Evolutionary conservation across 2,113 vertebrate species (phyloP), one percentile per base, ranked within the genome.

Genomic region (Rhizomys pruinosus): DNA sequence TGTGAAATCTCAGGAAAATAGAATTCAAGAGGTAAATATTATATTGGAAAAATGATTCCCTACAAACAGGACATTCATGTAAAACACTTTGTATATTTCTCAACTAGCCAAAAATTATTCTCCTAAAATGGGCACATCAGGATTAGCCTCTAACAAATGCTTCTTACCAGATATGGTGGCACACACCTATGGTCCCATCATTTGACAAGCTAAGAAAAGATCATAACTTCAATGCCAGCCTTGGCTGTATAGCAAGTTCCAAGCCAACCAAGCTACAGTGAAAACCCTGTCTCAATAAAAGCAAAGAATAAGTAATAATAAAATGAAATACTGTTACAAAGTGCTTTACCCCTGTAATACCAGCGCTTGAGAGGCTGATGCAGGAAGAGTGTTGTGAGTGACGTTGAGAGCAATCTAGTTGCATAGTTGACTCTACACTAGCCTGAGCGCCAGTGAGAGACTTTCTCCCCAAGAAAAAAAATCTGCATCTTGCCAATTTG

Each of bases 91-190:
- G 7, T 87, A 81, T 78, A 84, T 84, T 73, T 80, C 34, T 19
- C 77, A 7, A 11, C 7, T 71, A 34, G n/a, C 52, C 27, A 55
- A 73, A n/a, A 22, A 57, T 55, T 34, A 6, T 71, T 68, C 89
- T 85, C 72, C 47, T 81, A 92, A 87, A 88, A 77, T 47, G 32
- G 3, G 63, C 59, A 92, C 19, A 69, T 86, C 74, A 89, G 37
- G 27, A 44, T 79, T 80, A 84, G 78, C 29, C 52, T 93, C 57
- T 87, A 84, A 37, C 68, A 85, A 92, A 27, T 64, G 20, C 22
- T 86, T 61, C 42, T 52, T 12, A 19, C 63, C 20, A 64, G 42
- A 17, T 23, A 3, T 84, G 19, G 44, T 84, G 81, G 20, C 19
- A 13, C 39, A 82, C 81, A 66, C 11, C 29, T 47, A 47, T 7